Percentiles rank a stretch among this genome's conserved stretches.
Conservation (phyloP, 2,888 invertebrate genomes). For the Petrolisthes cinctipes region DNA sequence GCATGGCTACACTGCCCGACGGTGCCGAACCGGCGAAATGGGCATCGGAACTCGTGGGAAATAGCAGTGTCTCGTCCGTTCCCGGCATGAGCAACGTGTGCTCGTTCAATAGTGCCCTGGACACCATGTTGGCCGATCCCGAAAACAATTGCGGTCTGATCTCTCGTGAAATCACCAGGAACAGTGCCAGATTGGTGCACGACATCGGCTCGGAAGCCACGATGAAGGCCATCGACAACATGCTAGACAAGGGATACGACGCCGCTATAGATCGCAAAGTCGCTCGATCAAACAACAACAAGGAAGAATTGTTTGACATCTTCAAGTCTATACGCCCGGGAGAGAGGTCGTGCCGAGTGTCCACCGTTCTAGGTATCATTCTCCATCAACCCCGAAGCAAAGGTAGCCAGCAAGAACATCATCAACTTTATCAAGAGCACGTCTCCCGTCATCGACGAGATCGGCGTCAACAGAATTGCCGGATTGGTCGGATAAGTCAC, state of each 20-base stretch:
- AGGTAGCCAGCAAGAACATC: not conserved
- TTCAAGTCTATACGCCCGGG: too few species aligned
- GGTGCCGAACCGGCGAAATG: not conserved
- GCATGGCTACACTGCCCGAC: not conserved
- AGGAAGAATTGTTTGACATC: too few species aligned
- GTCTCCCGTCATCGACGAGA: not conserved
- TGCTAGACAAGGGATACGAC: not conserved
- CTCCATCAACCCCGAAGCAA: not conserved
- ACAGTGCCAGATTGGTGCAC: not conserved
- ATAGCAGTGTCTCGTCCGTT: not conserved
- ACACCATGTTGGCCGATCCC: not conserved
- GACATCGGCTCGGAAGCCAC: not conserved
- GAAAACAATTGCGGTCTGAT: not conserved
- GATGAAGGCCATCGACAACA: not conserved
- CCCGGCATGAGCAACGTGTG: not conserved
- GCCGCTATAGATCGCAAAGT: not conserved
- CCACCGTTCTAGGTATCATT: not conserved
- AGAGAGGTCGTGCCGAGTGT: not conserved
- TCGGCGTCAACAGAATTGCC: not conserved
- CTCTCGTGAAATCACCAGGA: not conserved
- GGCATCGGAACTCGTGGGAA: not conserved
- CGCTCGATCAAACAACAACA: not conserved
- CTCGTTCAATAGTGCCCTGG: not conserved
- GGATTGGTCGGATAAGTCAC: not conserved
- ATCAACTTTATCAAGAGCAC: not conserved